Evolutionary conservation across 2,797 vertebrate genomes (phyloP), one percentile per base, ranked within the genome.

Genomic region (Varecia variegata): DNA sequence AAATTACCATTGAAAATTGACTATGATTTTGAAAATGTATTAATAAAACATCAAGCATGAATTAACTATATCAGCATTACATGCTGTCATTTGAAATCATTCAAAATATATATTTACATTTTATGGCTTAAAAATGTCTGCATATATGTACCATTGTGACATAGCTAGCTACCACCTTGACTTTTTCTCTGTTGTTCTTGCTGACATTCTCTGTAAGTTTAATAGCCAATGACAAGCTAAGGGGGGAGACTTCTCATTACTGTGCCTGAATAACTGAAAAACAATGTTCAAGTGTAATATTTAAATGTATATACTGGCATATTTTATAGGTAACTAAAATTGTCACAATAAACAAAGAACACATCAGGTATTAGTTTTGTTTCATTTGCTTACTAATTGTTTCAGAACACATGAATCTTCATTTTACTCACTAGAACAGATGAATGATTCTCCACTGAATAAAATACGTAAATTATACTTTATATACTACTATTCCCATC

Each of bases 321-420:
- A 56, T 68, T 81, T 94, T 83, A 60, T 47, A 88, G 71, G 21
- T 32, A 88, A 92, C 93, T 88, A 58, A 95, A 97, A 87, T 86
- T 95, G 76, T 77, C 62, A 79, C 77, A 86, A 90, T 79, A 47
- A 93, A 89, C 52, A 40, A 93, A 74, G 45, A 85, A 47, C 38
- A 74, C 17, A 60, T 76, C 17, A 84, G 40, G 60, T 73, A 87
- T 65, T 15, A 80, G 47, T 92, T 96, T 90, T 81, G 43, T 94
- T 86, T 73, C 60, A 43, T 97, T 96, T 96, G 94, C 40, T 88
- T 93, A 58, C 86, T 92, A 32, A 88, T 93, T 86, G 13, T 62
- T 76, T 93, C 54, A 50, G 89, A 94, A 52, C 60, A 38, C 21
- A 32, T 45, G 84, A 71, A 70, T 96, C 67, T 94, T 65, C 15